A percentile compares a stretch with the other conserved stretches of the same genome.
Conservation (phyloP, 2,888 invertebrate species). For the Reticulitermes lucifugus region DNA sequence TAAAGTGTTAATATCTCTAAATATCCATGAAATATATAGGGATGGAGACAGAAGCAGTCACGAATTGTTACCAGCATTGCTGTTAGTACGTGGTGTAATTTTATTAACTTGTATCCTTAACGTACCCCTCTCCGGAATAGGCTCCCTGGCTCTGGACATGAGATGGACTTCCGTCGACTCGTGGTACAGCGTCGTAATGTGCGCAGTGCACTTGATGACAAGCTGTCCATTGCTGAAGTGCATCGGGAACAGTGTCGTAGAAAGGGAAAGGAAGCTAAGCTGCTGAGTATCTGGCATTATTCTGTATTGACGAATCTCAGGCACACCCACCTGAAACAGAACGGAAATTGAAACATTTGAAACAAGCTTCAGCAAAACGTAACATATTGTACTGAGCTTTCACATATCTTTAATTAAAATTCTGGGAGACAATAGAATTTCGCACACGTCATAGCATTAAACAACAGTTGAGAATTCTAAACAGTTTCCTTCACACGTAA, state of each 20-base stretch:
- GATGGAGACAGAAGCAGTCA: not conserved
- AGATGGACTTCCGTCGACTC: conserved; percentile 75
- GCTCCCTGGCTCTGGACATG: conserved; percentile 78
- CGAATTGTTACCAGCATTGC: not conserved
- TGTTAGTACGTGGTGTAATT: not conserved
- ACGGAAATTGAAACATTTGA: not conserved
- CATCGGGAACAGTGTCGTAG: conserved; percentile 68
- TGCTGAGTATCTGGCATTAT: conserved; percentile 59
- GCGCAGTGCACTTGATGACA: conserved; percentile 77
- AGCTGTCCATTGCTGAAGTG: conserved; percentile 74
- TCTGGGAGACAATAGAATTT: not conserved
- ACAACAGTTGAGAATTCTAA: too few species aligned
- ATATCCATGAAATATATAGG: too few species aligned
- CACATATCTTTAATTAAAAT: not conserved
- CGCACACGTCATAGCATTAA: too few species aligned
- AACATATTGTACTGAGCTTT: not conserved
- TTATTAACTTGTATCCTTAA: conserved; percentile 35
- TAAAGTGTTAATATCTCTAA: too few species aligned
- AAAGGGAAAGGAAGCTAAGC: conserved; percentile 71
- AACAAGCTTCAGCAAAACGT: not conserved
- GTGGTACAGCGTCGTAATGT: conserved; percentile 76
- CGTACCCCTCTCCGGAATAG: conserved; percentile 83
- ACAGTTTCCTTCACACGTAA: too few species aligned
- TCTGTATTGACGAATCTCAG: conserved; percentile 52
- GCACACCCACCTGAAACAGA: conserved; percentile 58